phyloP scores from a whole-genome alignment of 2,113 vertebrate genomes.

The Macrotus californicus region DNA sequence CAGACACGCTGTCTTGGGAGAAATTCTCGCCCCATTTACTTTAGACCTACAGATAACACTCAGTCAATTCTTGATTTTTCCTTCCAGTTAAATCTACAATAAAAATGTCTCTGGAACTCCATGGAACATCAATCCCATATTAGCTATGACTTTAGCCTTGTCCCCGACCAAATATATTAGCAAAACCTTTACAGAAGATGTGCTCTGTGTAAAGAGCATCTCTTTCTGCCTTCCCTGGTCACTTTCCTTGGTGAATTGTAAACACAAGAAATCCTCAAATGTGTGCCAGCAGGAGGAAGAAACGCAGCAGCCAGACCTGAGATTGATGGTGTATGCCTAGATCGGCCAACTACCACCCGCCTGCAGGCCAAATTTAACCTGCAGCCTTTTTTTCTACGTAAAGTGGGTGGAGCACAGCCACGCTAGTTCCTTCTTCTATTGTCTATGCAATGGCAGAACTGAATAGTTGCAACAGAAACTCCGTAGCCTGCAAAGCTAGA shows the following conservation, averaged over 20 bases:
- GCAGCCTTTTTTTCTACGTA: not conserved
- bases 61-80: not conserved
- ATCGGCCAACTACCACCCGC: not conserved
- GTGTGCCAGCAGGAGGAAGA: not conserved
- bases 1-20: not conserved
- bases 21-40: not conserved
- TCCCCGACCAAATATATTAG: not conserved
- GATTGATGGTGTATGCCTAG: not conserved
- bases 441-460: not conserved
- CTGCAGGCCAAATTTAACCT: not conserved
- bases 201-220: not conserved
- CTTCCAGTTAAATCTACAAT: not conserved
- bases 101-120: not conserved
- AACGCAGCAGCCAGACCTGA: not conserved
- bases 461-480: not conserved
- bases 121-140: not conserved
- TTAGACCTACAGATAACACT: not conserved
- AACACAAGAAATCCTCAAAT: not conserved
- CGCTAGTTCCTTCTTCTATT: not conserved
- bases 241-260: not conserved
- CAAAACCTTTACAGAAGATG: not conserved
- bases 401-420: not conserved
- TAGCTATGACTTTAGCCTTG: conserved; percentile 9
- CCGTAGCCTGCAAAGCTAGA: not conserved
- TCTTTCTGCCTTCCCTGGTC: not conserved